Evolutionary conservation across 2,113 vertebrate genomes (phyloP).

Genomic region (Conger conger): DNA sequence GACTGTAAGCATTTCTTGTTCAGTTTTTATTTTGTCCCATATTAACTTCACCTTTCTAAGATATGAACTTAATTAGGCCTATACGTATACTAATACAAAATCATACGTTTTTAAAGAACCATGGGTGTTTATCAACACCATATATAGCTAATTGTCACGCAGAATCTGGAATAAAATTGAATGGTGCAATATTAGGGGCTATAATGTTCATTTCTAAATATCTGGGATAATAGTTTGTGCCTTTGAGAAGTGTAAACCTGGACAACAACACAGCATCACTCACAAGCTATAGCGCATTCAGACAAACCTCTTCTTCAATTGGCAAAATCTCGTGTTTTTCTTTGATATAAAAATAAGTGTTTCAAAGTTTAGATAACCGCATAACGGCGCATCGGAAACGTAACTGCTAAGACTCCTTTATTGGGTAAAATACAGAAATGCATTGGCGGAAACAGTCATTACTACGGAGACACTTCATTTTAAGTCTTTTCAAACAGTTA

Average conservation of each 20-base stretch:
- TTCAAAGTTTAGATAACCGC: background rate
- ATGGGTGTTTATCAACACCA: background rate
- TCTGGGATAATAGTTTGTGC: no score
- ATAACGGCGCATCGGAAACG: background rate
- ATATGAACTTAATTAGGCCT: no score
- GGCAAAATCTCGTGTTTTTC: background rate
- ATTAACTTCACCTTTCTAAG: no score
- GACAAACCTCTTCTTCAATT: background rate
- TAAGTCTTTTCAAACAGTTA: background rate
- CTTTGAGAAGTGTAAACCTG: background rate
- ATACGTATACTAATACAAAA: no score
- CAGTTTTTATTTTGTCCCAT: slow-evolving; percentile 8
- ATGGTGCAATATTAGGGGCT: background rate
- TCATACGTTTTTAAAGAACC: no score
- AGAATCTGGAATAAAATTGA: background rate
- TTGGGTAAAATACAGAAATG: background rate
- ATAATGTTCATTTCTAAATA: no score
- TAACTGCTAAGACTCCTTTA: background rate
- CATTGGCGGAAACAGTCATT: background rate
- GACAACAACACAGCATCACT: background rate
- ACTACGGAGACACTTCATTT: background rate
- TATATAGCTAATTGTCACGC: background rate
- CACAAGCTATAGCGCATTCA: background rate
- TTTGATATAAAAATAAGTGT: background rate
- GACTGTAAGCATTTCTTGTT: slow-evolving; percentile 19